Conservation (phyloP, 23 tunicate genomes). For the Styela clava region DNA sequence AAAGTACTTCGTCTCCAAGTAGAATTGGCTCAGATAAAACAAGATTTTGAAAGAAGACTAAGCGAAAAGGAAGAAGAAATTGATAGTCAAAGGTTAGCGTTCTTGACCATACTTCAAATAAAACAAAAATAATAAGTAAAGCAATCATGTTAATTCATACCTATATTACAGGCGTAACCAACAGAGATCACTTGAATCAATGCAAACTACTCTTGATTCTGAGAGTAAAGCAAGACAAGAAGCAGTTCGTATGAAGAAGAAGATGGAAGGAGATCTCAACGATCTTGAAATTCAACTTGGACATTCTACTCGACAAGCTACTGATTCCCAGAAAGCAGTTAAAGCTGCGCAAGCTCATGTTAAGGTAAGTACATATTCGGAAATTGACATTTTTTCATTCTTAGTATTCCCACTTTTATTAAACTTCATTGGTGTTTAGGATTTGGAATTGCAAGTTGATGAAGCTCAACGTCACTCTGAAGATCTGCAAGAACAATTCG, state of each 20-base stretch:
- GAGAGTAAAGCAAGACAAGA: conserved; percentile 39
- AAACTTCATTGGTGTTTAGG: background rate
- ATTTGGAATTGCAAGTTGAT: conserved; percentile 82
- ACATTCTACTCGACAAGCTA: conserved; percentile 83
- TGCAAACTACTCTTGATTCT: conserved; percentile 47
- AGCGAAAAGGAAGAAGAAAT: conserved; percentile 53
- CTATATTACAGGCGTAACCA: conserved; percentile 27
- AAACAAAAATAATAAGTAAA: too few species aligned
- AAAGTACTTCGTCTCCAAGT: conserved; percentile 47
- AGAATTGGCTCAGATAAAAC: conserved; percentile 46
- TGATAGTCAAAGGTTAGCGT: conserved; percentile 28
- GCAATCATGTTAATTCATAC: too few species aligned
- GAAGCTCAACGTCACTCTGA: conserved; percentile 81
- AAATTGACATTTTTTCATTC: background rate
- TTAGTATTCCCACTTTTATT: background rate
- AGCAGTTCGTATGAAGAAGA: conserved; percentile 33
- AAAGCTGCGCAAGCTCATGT: conserved; percentile 78
- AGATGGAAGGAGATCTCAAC: conserved; percentile 37
- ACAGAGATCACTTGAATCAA: conserved; percentile 47
- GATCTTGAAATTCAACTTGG: conserved; percentile 55
- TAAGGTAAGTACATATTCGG: too few species aligned
- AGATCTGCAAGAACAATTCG: conserved; percentile 68
- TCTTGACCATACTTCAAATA: too few species aligned
- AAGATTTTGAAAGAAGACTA: conserved; percentile 44
- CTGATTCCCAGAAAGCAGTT: conserved; percentile 83